Percentiles rank a stretch among this genome's conserved stretches.
Conservation (phyloP, 2,888 invertebrate genomes). For the Melanargia galathea region DNA sequence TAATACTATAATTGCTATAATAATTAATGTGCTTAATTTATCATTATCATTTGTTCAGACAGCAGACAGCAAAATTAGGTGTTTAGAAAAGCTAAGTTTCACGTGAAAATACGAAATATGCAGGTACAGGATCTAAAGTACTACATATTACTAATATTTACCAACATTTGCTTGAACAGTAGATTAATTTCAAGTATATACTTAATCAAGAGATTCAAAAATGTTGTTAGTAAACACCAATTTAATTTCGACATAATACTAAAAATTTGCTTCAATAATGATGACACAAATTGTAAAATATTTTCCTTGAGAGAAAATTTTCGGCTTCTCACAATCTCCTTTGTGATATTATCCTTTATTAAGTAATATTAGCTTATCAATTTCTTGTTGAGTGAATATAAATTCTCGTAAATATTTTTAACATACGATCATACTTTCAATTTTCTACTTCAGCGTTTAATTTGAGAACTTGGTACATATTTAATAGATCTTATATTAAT, state of each 20-base stretch:
- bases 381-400: no score
- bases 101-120: background rate
- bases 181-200: background rate
- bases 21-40: background rate
- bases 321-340: background rate
- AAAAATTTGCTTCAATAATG: background rate
- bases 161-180: background rate
- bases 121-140: background rate
- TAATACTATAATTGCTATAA: constrained; percentile 12
- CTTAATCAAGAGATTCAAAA: background rate
- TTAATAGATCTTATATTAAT: no score
- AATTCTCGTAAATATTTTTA: background rate
- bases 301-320: no score
- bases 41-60: background rate
- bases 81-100: background rate
- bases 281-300: background rate
- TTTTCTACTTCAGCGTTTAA: no score
- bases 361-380: no score
- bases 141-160: no score
- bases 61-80: background rate
- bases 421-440: no score
- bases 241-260: background rate
- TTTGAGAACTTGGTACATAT: no score
- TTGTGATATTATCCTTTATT: no score
- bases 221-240: background rate